Conservation (phyloP, 2,113 vertebrate species). For the Apaloderma vittatum region DNA sequence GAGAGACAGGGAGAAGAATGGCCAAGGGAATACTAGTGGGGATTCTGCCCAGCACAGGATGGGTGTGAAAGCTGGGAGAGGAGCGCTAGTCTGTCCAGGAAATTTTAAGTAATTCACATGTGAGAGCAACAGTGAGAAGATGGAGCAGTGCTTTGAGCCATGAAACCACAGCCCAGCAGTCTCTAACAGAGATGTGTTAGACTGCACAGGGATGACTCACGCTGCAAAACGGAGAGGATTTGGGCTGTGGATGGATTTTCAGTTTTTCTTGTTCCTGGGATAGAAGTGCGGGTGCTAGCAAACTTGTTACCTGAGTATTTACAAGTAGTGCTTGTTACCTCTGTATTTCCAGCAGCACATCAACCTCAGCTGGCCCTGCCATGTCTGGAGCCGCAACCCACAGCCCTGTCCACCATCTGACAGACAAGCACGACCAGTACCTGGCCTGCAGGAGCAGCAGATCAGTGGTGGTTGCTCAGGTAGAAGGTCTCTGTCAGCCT, state of each 20-base stretch:
- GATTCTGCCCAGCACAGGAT: not conserved
- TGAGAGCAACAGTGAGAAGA: not conserved
- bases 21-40: not conserved
- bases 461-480: not conserved
- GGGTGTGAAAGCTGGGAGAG: not conserved
- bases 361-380: accelerated
- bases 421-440: accelerated
- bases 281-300: not conserved
- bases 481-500: not conserved
- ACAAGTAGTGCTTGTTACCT: too few relatives aligned
- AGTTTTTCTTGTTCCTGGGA: not conserved
- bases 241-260: not conserved
- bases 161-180: not conserved
- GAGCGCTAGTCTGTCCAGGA: not conserved
- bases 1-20: not conserved
- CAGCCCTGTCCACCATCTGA: not conserved
- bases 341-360: not conserved
- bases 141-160: not conserved
- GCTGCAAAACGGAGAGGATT: not conserved
- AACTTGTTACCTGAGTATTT: not conserved
- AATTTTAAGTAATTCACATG: not conserved
- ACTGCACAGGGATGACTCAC: not conserved
- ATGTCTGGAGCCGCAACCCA: accelerated
- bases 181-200: not conserved
- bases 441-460: not conserved